Base-by-base conservation (phyloP, 2,888 invertebrate species). In the Drosophila austrosaltans region DNA sequence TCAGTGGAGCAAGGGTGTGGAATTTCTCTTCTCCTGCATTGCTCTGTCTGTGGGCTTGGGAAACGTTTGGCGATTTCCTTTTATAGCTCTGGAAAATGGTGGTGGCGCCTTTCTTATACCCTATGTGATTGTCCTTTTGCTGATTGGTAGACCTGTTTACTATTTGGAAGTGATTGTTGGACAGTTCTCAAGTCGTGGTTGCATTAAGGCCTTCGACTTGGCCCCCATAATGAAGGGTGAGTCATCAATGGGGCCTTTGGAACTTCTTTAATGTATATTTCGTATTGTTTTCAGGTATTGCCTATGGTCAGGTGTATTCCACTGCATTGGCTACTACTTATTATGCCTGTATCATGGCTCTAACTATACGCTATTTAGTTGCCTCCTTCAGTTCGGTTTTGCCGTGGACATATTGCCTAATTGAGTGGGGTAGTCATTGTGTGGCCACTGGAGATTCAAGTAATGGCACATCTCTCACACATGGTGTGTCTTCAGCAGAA, bases 81-180 rank as follows among this genome's bases (percentile, higher is more conserved):
- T 94, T 81, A 94, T 94, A 1, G 95, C 95, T 0, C 93, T 94
- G 77, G 93, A 94, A 78, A 95, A 95, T 83, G 95, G 95, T 1
- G 95, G 95, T 1, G 95, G 95, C 0, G 95, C 95, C 0, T 95
- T 95, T 73, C 90, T 95, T 2, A 94, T 95, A 76, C 95, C 95
- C 0, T 95, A 95, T 81, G 89, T 95, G 22, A 93, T 95, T 39
- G 94, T 95, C 0, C 89, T 95, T 32, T 83, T 95, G 8, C 85
- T 95, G 1, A 94, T 95, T 53, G 95, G 95, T 7, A 93, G 95
- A 72, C 95, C 95, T 0, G 91, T 96, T 57, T 96, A 96, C 83
- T 95, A 95, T 83, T 92, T 96, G 92, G 96, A 96, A 90, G 94
- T 95, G 85, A 92, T 94, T 1, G 91, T 96, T 32, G 96, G 96